Evolutionary conservation across 1,140 invertebrate species (phyloP), one percentile per base, ranked within the genome.

Genomic region (Meloidogyne hapla): DNA sequence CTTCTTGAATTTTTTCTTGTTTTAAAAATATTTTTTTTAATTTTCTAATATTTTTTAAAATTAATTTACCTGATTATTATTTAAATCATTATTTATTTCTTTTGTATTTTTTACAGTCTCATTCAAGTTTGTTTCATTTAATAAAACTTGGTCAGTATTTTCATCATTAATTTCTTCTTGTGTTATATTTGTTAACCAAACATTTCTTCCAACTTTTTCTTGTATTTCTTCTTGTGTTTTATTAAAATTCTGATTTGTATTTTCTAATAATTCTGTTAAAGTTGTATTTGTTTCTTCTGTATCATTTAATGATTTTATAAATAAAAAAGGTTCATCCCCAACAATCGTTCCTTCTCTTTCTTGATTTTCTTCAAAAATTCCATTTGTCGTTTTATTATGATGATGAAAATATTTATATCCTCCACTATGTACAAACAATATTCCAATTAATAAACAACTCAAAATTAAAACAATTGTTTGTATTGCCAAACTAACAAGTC

Each of bases 381-480:
- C 56, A 23, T 62, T 73, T n/a, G n/a, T 63, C 13, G n/a, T 33
- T 62, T 73, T 64, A 4, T 45, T 13, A 12, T 26, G 25, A 64
- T 38, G 23, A 61, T 25, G 45, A 40, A 83, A 80, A 42, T 83
- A 82, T 42, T 75, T 75, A 71, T 82, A 86, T 10, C 84, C 84
- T 6, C 84, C 84, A 18, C 84, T 66, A 68, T 85, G 84, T 26
- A 84, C 79, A 73, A 85, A 85, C 10, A 85, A 76, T 33, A 85
- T 73, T 9, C 78, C 26, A n/a, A 77, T 72, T 4, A 82, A 62
- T n/a, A 76, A 56, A 42, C 67, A 75, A 61, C 74, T 72, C 10
- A 83, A 42, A 15, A 85, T 48, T 10, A 87, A 26, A 3, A 75
- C 71, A 21, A 79, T 74, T 15, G 71, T 48, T 77, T 85, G 83